These are phyloP conservation scores for Pelodiscus sinensis DNA, from an alignment of 2,113 vertebrate genomes.

Conservation along the genomic window DNA sequence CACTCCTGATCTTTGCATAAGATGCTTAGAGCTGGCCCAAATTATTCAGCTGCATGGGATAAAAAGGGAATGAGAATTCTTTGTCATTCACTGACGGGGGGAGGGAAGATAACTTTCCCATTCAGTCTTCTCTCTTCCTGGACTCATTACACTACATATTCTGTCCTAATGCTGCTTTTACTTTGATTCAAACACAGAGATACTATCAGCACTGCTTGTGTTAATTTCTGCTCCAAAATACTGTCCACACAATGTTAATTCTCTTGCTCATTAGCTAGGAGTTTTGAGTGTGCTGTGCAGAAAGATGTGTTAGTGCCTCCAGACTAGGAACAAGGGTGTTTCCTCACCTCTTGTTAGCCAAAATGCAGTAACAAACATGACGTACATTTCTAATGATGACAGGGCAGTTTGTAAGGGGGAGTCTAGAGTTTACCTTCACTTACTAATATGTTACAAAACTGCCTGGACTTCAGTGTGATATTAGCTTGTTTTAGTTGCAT, in stretches of 20 bases:
- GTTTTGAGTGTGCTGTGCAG: not conserved
- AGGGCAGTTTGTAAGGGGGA: not conserved
- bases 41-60: not conserved
- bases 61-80: not conserved
- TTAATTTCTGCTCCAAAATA: not conserved
- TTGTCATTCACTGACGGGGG: not conserved
- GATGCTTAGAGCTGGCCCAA: not conserved
- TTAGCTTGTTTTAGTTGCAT: not conserved
- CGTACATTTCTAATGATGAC: not conserved
- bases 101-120: not conserved
- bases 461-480: not conserved
- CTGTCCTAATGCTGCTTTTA: slow-evolving; percentile 1
- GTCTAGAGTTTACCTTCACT: not conserved
- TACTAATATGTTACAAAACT: not conserved
- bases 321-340: not conserved
- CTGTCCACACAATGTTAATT: not conserved
- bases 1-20: not conserved
- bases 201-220: not conserved
- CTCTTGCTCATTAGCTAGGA: slow-evolving; percentile 16
- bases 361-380: not conserved
- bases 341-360: not conserved
- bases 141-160: slow-evolving; percentile 12
- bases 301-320: not conserved
- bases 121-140: not conserved
- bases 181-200: not conserved